A percentile compares a stretch with the other conserved stretches of the same genome.
Evolutionary conservation across 2,113 vertebrate species (phyloP).

Genomic region (Ceyx melanurus): DNA sequence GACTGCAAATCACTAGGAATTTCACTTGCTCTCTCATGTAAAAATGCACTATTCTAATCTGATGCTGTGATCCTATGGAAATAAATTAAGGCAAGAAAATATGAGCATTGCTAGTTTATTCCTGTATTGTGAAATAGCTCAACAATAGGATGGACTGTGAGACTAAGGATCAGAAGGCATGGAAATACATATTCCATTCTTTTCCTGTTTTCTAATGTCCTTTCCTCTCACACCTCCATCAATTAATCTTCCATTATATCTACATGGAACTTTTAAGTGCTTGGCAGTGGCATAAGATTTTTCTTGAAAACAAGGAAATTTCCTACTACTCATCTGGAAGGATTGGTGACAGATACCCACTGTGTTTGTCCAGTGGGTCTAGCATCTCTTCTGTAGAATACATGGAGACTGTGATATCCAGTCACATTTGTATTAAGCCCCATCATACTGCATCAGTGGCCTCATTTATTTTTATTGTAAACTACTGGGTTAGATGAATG

Average conservation of each 20-base stretch:
- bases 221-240: background rate
- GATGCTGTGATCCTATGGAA: conserved; percentile 42
- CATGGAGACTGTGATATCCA: background rate
- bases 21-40: background rate
- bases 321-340: background rate
- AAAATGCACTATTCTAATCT: conserved; percentile 36
- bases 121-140: background rate
- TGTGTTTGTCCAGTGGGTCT: background rate
- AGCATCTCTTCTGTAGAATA: background rate
- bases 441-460: background rate
- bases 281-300: background rate
- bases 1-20: background rate
- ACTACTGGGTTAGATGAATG: background rate
- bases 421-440: background rate
- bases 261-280: background rate
- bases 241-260: background rate
- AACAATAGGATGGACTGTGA: background rate
- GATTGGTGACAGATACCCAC: background rate
- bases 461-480: background rate
- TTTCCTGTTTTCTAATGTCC: background rate
- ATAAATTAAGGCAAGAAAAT: conserved; percentile 25
- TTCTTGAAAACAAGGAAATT: background rate
- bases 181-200: background rate
- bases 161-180: background rate
- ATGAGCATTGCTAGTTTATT: background rate